Evolutionary conservation across 2,888 invertebrate species (phyloP), one percentile per base, ranked within the genome.

Genomic region (Philopedon plagiatum): DNA sequence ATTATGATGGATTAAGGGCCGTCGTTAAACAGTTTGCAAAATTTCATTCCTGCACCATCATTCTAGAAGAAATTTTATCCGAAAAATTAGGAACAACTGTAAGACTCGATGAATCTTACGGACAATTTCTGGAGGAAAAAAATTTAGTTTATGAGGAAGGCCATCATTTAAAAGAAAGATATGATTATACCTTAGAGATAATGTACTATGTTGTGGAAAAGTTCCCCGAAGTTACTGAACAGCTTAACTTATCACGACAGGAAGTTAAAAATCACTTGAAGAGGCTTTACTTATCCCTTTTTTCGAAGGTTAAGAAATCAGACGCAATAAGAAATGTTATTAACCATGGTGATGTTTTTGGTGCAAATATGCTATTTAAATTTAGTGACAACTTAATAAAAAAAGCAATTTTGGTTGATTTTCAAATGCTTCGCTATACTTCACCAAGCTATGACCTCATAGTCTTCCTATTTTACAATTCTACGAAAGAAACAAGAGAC

Each of bases 391-490:
- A 46, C 9, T n/a, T 34, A 19, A 77, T 80, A 11, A 74, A 77
- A 2, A 76, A 80, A 19, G 81, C 79, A 51, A 79, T 78, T 44
- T 71, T 84, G 18, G 64, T 84, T 8, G 84, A 84, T 76, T 84
- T 79, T 71, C 83, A 84, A 77, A 65, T 78, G 0, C 75, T 79
- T 8, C 73, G 82, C 32, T 92, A 90, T 81, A 89, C 89, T 15
- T 91, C 92, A 0, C 90, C 91, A 0, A 88, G 89, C 21, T 86
- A 90, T 34, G 93, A 93, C 78, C 84, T 91, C 1, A 86, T 89
- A 81, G 71, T 73, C 34, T 74, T 81, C 21, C 44, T 82, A 21
- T 78, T 77, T 54, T 46, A 77, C 7, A 75, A 68, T 39, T 77
- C 79, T 2, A 73, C 76, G 26, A 67, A 72, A 21, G 51, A 71